A percentile compares a stretch with the other conserved stretches of the same genome.
phyloP scores from a whole-genome alignment of 2,888 invertebrate genomes.

The Dryobota labecula region DNA sequence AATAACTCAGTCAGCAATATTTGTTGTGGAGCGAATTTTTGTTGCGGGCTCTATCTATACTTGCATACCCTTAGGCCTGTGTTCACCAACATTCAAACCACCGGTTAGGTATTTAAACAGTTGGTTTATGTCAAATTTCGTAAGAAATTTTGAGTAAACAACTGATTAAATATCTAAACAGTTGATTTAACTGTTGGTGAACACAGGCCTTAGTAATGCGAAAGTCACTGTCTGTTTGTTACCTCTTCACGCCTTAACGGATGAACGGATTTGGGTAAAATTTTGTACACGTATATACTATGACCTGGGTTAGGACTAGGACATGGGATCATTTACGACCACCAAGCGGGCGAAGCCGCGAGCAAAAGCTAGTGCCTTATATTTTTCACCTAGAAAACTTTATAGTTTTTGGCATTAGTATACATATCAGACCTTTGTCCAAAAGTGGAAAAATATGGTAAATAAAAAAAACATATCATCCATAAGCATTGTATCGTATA shows the following conservation, averaged over 20 bases:
- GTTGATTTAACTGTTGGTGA: too few species aligned
- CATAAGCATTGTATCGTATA: not conserved
- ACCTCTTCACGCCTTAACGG: not conserved
- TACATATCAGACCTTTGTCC: not conserved
- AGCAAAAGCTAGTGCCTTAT: not conserved
- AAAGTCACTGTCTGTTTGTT: not conserved
- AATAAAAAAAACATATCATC: too few species aligned
- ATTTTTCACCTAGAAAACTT: not conserved
- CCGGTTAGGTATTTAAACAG: too few species aligned
- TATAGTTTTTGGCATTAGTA: not conserved
- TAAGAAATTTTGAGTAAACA: too few species aligned
- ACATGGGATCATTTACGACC: not conserved
- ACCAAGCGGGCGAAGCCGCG: not conserved
- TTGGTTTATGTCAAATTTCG: too few species aligned
- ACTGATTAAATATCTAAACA: too few species aligned
- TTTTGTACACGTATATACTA: not conserved
- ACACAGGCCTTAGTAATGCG: too few species aligned
- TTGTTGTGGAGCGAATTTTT: not conserved
- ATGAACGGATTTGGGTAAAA: not conserved
- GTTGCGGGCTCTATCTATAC: not conserved
- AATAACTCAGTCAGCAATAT: slow-evolving; percentile 9
- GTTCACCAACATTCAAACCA: too few species aligned
- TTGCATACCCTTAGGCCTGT: not conserved
- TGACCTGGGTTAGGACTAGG: not conserved
- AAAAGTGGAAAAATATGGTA: too few species aligned